These are phyloP conservation scores for Rhinichthys osculus DNA, from an alignment of 2,797 vertebrate species.

Conservation along the genomic window DNA sequence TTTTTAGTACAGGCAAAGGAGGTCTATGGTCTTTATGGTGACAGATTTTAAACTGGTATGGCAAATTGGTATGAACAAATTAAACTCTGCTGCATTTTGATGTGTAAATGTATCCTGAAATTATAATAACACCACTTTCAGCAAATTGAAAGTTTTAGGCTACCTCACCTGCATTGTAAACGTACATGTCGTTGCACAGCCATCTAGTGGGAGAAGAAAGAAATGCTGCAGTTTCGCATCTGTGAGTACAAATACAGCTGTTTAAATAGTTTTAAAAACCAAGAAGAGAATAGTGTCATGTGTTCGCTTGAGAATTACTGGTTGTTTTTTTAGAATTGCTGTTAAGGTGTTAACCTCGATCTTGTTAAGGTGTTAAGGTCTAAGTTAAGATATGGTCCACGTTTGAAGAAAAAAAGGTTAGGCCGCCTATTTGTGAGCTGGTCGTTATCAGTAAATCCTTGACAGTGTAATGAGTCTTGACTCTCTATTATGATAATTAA, in stretches of 20 bases:
- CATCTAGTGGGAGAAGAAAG: slow-evolving; percentile 48
- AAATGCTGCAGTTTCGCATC: not conserved
- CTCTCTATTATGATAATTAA: too few species aligned
- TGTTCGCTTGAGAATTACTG: not conserved
- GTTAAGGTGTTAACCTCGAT: too few species aligned
- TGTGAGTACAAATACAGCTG: not conserved
- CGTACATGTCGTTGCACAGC: slow-evolving; percentile 37
- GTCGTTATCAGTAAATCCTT: not conserved
- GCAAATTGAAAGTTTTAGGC: not conserved
- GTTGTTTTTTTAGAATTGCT: not conserved
- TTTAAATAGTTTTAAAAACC: not conserved
- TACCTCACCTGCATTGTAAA: not conserved
- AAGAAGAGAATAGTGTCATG: not conserved
- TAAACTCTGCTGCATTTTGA: not conserved
- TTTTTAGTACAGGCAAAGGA: not conserved
- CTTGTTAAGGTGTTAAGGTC: not conserved
- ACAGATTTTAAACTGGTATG: not conserved
- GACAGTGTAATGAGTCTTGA: not conserved
- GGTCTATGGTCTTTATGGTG: not conserved
- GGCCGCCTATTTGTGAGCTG: too few species aligned
- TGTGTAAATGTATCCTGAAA: not conserved
- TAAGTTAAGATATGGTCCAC: not conserved
- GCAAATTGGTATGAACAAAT: not conserved
- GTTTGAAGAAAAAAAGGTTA: not conserved
- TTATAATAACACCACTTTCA: not conserved